Evolutionary conservation across 2,888 invertebrate genomes (phyloP).

Genomic region (Cataglyphis albicans): DNA sequence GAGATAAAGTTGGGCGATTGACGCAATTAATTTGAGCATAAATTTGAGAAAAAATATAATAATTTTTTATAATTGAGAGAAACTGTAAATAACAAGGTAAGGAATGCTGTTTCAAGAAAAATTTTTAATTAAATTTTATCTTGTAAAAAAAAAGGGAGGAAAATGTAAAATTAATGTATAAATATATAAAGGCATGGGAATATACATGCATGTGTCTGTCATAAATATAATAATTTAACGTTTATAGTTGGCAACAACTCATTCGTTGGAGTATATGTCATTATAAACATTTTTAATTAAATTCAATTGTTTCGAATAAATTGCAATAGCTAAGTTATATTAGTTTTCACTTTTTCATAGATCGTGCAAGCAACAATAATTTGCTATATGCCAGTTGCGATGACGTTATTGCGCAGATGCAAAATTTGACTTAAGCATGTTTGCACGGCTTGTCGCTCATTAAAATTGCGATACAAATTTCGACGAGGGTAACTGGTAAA

Average conservation of each 20-base stretch:
- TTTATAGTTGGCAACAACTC: not conserved
- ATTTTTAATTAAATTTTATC: not conserved
- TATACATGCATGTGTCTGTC: not conserved
- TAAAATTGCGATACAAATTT: slow-evolving; percentile 78
- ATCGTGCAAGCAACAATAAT: not conserved
- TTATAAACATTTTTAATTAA: slow-evolving; percentile 52
- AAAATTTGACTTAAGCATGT: slow-evolving; percentile 46
- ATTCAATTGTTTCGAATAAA: slow-evolving; percentile 45
- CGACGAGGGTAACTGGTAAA: slow-evolving; percentile 53
- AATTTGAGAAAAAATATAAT: not conserved
- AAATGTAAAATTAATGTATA: not conserved
- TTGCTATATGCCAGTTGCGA: slow-evolving; percentile 9
- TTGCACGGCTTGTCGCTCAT: slow-evolving; percentile 77
- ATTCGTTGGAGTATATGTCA: not conserved
- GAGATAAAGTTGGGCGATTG: not conserved
- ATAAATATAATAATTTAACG: not conserved
- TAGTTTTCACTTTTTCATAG: not conserved
- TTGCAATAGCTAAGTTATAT: not conserved
- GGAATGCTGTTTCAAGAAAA: not conserved
- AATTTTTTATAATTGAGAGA: too few relatives aligned
- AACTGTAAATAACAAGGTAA: not conserved
- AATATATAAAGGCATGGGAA: not conserved
- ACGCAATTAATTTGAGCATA: not conserved
- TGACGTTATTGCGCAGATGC: slow-evolving; percentile 29
- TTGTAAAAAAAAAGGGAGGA: not conserved